Evolutionary conservation across 2,888 invertebrate genomes (phyloP), one percentile per base, ranked within the genome.

Genomic region (Cheilosia soror): DNA sequence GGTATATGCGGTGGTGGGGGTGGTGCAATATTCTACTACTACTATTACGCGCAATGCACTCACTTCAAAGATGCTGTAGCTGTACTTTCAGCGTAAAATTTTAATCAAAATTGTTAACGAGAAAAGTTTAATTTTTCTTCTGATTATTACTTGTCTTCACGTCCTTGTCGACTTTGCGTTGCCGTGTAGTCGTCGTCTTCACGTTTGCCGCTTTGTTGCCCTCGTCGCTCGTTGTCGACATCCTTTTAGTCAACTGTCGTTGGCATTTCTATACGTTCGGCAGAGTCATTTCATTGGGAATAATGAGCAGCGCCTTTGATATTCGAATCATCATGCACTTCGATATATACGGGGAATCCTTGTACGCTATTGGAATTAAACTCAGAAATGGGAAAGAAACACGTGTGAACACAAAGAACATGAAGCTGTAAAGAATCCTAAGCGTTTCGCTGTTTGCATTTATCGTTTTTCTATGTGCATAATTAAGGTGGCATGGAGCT

Each of bases 61-160:
- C 20, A 11, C 15, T 15, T 29, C 15, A 63, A 62, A 13, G 62
- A 37, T 47, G 55, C 63, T 53, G 40, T 65, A 75, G 55, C 63
- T 53, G 40, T 65, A 75, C 37, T 57, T 65, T 57, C 57, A 83
- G 87, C 87, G 83, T 87, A 87, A 87, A 88, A 87, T 88, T 88
- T 88, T 88, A 88, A 88, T 88, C 88, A 88, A 88, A 88, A 87
- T 87, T 88, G 87, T 87, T 88, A 88, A 88, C 87, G 88, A 88
- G 88, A 88, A 88, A 88, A 88, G 87, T 88, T 88, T 81, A 87
- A 88, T 87, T 87, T 87, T 87, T 87, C 87, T 83, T 77, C 83
- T 88, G 80, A 88, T 87, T 88, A 88, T 87, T 88, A 87, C 88
- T 87, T 88, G 87, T 87, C 87, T 71, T 88, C 87, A 40, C 33